Percentiles rank a stretch among this genome's conserved stretches.
These are phyloP conservation scores for Rostratula benghalensis DNA, from an alignment of 2,113 vertebrate genomes.

Conservation along the genomic window DNA sequence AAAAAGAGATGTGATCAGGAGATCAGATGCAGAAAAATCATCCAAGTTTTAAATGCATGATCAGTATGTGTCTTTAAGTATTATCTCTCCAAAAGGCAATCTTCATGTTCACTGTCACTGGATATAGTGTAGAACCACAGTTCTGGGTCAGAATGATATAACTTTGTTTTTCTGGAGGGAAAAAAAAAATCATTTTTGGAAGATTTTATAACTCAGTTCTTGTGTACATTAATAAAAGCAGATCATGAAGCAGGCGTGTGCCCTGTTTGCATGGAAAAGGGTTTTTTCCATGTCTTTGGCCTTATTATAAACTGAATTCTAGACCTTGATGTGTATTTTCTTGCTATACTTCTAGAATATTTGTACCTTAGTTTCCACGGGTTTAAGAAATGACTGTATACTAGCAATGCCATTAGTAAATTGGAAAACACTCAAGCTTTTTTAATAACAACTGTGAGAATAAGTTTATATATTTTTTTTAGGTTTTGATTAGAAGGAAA, in stretches of 20 bases:
- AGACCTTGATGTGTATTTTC: neutral
- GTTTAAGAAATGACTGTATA: neutral
- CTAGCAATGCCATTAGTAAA: neutral
- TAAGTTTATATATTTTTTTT: neutral
- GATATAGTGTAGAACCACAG: neutral
- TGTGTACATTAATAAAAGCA: neutral
- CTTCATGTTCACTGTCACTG: neutral
- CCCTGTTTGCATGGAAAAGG: neutral
- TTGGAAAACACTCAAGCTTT: neutral
- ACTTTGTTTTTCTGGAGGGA: neutral
- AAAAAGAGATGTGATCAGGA: neutral
- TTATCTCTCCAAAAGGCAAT: neutral
- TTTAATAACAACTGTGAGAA: neutral
- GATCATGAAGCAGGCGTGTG: neutral
- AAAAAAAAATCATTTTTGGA: neutral
- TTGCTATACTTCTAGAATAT: neutral
- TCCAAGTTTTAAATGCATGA: neutral
- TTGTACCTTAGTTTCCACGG: neutral
- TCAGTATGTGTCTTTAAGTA: neutral
- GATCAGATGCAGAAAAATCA: neutral
- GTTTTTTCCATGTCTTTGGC: neutral
- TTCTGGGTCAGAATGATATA: neutral
- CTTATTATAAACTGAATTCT: neutral
- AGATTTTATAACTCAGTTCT: neutral
- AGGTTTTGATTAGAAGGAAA: neutral